Percentiles rank a stretch among this genome's conserved stretches.
These are phyloP conservation scores for Megamerina dolium DNA, from an alignment of 2,888 invertebrate genomes.

Conservation along the genomic window DNA sequence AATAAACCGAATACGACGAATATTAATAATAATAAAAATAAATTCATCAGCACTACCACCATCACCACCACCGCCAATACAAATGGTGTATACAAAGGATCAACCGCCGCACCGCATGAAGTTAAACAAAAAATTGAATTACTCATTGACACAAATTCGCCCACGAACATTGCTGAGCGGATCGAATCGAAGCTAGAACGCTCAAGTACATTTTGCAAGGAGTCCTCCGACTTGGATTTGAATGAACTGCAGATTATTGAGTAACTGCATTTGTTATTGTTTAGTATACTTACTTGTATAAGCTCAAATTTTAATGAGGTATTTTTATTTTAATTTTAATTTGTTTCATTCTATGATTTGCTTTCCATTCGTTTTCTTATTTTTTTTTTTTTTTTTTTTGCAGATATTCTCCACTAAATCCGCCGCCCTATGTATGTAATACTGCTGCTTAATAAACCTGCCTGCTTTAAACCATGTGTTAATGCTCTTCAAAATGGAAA, in stretches of 20 bases:
- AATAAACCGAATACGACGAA: conserved; percentile 16
- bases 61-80: conserved; percentile 25
- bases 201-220: conserved; percentile 50
- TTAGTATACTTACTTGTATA: not conserved
- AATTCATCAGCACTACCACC: conserved; percentile 27
- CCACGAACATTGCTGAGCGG: conserved; percentile 17
- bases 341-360: not conserved
- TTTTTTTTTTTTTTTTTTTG: no score
- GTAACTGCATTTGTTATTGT: no score
- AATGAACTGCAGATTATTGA: conserved; percentile 47
- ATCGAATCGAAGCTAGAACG: conserved; percentile 45
- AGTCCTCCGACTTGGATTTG: conserved; percentile 40
- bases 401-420: no score
- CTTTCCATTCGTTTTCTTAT: no score
- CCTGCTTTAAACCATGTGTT: no score
- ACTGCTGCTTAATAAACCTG: no score
- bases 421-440: no score
- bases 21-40: conserved; percentile 20
- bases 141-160: conserved; percentile 32
- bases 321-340: not conserved
- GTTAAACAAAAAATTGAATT: conserved; percentile 43
- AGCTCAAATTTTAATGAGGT: conserved; percentile 11
- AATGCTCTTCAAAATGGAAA: no score
- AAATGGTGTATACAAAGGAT: conserved; percentile 34
- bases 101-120: conserved; percentile 35